Evolutionary conservation across 2,113 vertebrate genomes (phyloP).

Genomic region (Carollia perspicillata): DNA sequence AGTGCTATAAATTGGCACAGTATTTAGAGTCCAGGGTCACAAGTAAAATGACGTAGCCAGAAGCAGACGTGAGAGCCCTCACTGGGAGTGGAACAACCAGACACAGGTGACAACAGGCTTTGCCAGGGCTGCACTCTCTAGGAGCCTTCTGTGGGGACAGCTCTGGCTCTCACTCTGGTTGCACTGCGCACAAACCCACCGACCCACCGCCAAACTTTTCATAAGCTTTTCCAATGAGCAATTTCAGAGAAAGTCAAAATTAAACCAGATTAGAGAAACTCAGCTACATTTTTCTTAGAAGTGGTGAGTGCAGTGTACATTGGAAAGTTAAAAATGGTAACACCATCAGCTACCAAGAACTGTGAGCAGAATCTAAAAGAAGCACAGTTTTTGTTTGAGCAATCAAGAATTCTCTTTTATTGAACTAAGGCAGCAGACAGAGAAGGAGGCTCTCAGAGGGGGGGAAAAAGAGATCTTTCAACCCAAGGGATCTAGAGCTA

Average conservation of each 20-base stretch:
- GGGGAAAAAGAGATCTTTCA: conserved; percentile 41
- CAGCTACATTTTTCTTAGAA: conserved; percentile 1
- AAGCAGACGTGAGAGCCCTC: neutral
- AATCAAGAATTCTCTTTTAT: conserved; percentile 79
- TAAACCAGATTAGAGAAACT: conserved; percentile 13
- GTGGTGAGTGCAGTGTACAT: neutral
- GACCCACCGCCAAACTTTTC: neutral
- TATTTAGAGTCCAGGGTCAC: neutral
- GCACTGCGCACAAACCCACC: neutral
- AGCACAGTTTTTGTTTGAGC: conserved; percentile 55
- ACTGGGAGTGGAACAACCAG: neutral
- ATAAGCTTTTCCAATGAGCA: neutral
- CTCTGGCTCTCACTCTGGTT: neutral
- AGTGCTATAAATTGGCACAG: neutral
- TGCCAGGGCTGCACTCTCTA: neutral
- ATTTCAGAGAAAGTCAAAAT: neutral
- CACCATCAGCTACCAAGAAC: conserved; percentile 48
- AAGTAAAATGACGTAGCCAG: neutral
- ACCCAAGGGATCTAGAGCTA: conserved; percentile 58
- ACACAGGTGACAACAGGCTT: neutral
- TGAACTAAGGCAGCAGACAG: conserved; percentile 66
- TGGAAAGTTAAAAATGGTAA: conserved; percentile 47
- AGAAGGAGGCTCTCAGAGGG: conserved; percentile 60
- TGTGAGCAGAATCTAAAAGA: conserved; percentile 74
- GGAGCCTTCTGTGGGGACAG: neutral